Base-by-base conservation (phyloP, 2,113 vertebrate genomes). In the Tauraco erythrolophus region DNA sequence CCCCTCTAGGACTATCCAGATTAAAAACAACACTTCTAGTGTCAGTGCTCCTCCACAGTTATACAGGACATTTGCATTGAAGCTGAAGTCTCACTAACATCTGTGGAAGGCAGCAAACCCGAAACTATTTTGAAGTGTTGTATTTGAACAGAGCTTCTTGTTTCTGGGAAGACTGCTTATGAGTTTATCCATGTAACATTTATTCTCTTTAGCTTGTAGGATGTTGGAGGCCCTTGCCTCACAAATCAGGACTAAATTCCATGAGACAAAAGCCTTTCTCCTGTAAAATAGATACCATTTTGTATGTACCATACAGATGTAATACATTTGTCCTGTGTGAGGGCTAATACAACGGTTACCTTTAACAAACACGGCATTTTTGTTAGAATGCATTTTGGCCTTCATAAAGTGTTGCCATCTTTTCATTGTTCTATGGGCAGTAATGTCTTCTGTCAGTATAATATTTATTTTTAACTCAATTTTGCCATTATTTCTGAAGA, bases 361-460 rank as follows among this genome's bases (percentile, higher is more conserved):
- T 56, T 60, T 56, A 66, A 72, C n/a, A 77, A 46, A 54, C 14
- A 22, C 0, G 1, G 11, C 2, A 71, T 66, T 68, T 83, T 54
- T 61, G 7, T 37, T 50, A 21, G 46, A 75, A 56, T 0, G 0
- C 25, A 10, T 46, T 70, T 64, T 27, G 12, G 3, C 43, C 56
- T 81, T 70, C 69, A 61, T 60, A 7, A 68, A 74, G 19, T 56
- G 21, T 19, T 77, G 35, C 6, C 37, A 50, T 48, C 5, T 60
- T 71, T 66, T 48, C 35, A 31, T 41, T n/a, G 11, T 48, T 81
- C 22, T 56, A 17, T 0, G 0, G 30, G 17, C 1, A 2, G 22
- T 31, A 72, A 74, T 4, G 27, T 41, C 11, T n/a, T 56, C 41
- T 68, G 17, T 62, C 35, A 88, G 17, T 66, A 30, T 65, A 46